Evolutionary conservation across 1,140 invertebrate genomes (phyloP), one percentile per base, ranked within the genome.

Genomic region (Colletes latitarsis): DNA sequence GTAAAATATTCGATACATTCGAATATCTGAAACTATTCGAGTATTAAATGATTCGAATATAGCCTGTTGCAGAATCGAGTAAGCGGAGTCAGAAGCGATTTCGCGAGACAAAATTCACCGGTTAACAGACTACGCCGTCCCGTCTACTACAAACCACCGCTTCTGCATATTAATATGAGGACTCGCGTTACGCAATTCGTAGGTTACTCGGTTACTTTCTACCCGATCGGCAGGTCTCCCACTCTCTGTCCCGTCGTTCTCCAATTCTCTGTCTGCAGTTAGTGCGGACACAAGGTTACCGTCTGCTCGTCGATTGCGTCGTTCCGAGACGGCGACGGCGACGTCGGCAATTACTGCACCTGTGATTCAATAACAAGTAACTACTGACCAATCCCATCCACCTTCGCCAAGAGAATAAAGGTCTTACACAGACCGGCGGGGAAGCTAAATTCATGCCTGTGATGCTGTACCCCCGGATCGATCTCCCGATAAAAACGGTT

Each of bases 191-290:
- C 80, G 82, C 75, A 84, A 84, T 84, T 82, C 72, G 75, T 66
- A 80, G 83, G 79, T 85, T 83, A 85, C 81, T 78, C 83, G 83
- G 62, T 84, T 86, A 86, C 85, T 87, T 87, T 87, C 85, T 87
- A 87, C 63, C 67, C 74, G 74, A 79, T 76, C 41, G 43, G 43
- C 74, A 19, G 19, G 15, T 68, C 21, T 80, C 63, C 30, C 71
- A 19, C 55, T 43, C 69, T 67, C 70, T 17, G 10, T 19, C 66
- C 30, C 41, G 43, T 46, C 60, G 21, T 46, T 21, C 60, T 19
- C 21, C 60, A 15, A 30, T 55, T 57, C 49, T 41, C 46, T 21
- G 41, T 63, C 52, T 46, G 14, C 69, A 41, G n/a, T 69, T 55
- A 30, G 14, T 57, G 6, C 46, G 12, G 69, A 66, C 46, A 10